Evolutionary conservation across 2,113 vertebrate genomes (phyloP).

Genomic region (Lepisosteus osseus): DNA sequence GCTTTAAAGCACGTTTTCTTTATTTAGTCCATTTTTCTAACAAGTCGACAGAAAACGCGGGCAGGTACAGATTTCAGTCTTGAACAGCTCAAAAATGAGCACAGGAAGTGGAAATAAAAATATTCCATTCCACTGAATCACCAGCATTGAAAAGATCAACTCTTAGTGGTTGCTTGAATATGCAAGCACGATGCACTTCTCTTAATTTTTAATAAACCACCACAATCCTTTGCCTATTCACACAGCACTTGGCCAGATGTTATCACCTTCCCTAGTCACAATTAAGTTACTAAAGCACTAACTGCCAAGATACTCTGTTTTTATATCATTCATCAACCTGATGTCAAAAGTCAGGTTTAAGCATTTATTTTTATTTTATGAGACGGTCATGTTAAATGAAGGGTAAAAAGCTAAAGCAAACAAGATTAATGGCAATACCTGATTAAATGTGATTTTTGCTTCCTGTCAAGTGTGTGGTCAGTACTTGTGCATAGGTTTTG

Average conservation of each 20-base stretch:
- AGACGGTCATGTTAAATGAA: constrained; percentile 56
- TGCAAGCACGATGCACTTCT: constrained; percentile 45
- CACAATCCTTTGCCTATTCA: constrained; percentile 16
- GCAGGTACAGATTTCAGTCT: constrained; percentile 56
- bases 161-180: neutral
- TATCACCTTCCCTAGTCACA: constrained; percentile 1
- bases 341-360: constrained; percentile 68
- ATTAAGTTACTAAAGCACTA: constrained; percentile 7
- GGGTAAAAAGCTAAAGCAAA: constrained; percentile 60
- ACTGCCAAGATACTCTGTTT: constrained; percentile 64
- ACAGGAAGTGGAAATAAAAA: constrained; percentile 43
- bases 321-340: constrained; percentile 66
- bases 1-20: constrained; percentile 25
- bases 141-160: constrained; percentile 4
- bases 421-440: constrained; percentile 67
- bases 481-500: constrained; percentile 59
- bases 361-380: constrained; percentile 69
- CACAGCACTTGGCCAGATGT: constrained; percentile 55
- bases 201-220: constrained; percentile 40
- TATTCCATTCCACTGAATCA: constrained; percentile 34
- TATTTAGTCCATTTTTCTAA: constrained; percentile 30
- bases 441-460: constrained; percentile 69
- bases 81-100: constrained; percentile 14
- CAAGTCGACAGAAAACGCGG: constrained; percentile 41
- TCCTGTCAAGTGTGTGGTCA: constrained; percentile 69